Evolutionary conservation across 2,888 invertebrate species (phyloP), one percentile per base, ranked within the genome.

Genomic region (Iselma pallidipennis): DNA sequence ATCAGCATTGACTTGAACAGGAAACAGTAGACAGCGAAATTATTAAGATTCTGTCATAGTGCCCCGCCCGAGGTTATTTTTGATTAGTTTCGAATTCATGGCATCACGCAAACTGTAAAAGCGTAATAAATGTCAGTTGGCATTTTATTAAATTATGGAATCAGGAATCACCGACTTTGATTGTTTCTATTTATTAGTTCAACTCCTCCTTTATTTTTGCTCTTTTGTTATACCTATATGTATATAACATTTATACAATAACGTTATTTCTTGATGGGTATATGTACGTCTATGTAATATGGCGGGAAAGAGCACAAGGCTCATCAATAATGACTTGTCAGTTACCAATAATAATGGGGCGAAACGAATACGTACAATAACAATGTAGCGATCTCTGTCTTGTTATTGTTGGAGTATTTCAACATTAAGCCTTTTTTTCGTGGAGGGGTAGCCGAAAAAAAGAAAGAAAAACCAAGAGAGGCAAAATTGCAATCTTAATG

Each of bases 41-140:
- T 69, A 70, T 71, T 69, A 69, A 66, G 65, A 67, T 60, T 58
- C 67, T 61, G 68, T 67, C 68, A 63, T 66, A 65, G 65, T 59
- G 60, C 67, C 63, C 67, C 62, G 59, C 70, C 69, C 60, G 59
- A 56, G 67, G 69, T 72, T 71, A 71, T 66, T 67, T 73, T 72
- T 72, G 72, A 74, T 74, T 70, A 68, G 67, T 63, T 71, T 69
- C 62, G 69, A 70, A 70, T 70, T 60, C 58, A 59, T 66, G 60
- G 56, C 50, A 68, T 68, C 74, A 74, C 74, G 74, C 74, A 66
- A 73, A 45, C 59, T 57, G 51, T 57, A 63, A 66, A 66, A 57
- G 57, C 62, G 63, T 63, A 70, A 67, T 63, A 59, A 63, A 63
- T 63, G 63, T 59, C 63, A 63, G 63, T 50, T 49, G 45, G 62